phyloP scores from a whole-genome alignment of 2,113 vertebrate genomes.

The Physeter macrocephalus region DNA sequence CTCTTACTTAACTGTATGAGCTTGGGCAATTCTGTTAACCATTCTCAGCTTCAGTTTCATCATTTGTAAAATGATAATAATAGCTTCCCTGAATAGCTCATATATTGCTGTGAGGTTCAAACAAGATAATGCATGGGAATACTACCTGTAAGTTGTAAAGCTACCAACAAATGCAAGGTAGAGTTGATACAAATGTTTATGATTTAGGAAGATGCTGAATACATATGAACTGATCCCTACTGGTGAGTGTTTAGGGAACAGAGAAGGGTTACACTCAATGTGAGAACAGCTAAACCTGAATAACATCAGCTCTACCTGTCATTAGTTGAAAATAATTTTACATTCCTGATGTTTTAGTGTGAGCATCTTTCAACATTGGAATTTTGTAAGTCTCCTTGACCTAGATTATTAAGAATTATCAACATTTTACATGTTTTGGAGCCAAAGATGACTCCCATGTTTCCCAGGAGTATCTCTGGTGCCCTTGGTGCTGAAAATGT shows the following conservation, averaged over 20 bases:
- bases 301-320: neutral
- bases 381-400: neutral
- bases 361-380: neutral
- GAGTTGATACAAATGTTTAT: neutral
- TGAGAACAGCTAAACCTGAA: neutral
- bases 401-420: constrained; percentile 19
- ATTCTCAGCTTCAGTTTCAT: neutral
- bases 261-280: neutral
- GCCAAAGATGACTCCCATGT: neutral
- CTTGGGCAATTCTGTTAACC: neutral
- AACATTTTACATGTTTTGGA: neutral
- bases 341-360: neutral
- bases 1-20: neutral
- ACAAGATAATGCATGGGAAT: neutral
- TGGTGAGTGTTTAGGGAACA: neutral
- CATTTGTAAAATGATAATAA: neutral
- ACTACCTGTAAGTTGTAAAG: neutral
- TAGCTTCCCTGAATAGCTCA: neutral
- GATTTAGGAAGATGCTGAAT: neutral
- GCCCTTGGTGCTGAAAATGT: neutral
- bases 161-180: neutral
- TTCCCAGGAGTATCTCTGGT: constrained; percentile 35
- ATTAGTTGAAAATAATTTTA: neutral
- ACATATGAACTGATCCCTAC: neutral
- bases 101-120: neutral